Percentiles rank a stretch among this genome's conserved stretches.
These are phyloP conservation scores for Andrena dorsata DNA, from an alignment of 2,888 invertebrate species.

Conservation along the genomic window DNA sequence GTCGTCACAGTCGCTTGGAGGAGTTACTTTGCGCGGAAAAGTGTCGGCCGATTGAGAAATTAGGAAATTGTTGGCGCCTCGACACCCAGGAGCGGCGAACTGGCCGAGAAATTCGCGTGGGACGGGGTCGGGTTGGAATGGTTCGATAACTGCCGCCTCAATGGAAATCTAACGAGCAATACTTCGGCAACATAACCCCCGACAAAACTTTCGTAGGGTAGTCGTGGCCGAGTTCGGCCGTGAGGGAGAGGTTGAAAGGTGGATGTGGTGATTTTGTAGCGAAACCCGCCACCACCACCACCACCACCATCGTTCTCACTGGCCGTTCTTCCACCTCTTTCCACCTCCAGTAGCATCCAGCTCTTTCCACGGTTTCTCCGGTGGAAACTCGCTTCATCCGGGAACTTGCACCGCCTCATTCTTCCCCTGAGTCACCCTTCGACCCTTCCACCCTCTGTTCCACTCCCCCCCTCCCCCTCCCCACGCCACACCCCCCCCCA, in stretches of 20 bases:
- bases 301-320: slow-evolving; percentile 23
- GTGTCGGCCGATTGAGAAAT: slow-evolving; percentile 19
- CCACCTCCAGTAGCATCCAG: neutral
- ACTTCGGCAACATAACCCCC: slow-evolving; percentile 60
- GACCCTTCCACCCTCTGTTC: slow-evolving; percentile 25
- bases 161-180: slow-evolving; percentile 74
- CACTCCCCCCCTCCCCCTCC: too few species aligned
- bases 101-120: slow-evolving; percentile 4
- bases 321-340: slow-evolving; percentile 28
- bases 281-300: slow-evolving; percentile 34
- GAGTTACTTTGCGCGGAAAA: neutral
- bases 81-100: neutral
- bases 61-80: neutral
- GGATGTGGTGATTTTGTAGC: slow-evolving; percentile 63
- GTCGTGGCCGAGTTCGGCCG: slow-evolving; percentile 2
- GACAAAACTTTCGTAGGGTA: slow-evolving; percentile 62
- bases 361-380: slow-evolving; percentile 41
- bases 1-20: neutral
- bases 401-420: slow-evolving; percentile 65
- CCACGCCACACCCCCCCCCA: neutral
- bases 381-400: slow-evolving; percentile 65
- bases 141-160: slow-evolving; percentile 58
- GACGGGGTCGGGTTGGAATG: neutral
- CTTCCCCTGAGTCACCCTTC: slow-evolving; percentile 62
- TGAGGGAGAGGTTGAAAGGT: slow-evolving; percentile 21